These are phyloP conservation scores for Cuculus canorus DNA, from an alignment of 2,797 vertebrate genomes.

Conservation along the genomic window DNA sequence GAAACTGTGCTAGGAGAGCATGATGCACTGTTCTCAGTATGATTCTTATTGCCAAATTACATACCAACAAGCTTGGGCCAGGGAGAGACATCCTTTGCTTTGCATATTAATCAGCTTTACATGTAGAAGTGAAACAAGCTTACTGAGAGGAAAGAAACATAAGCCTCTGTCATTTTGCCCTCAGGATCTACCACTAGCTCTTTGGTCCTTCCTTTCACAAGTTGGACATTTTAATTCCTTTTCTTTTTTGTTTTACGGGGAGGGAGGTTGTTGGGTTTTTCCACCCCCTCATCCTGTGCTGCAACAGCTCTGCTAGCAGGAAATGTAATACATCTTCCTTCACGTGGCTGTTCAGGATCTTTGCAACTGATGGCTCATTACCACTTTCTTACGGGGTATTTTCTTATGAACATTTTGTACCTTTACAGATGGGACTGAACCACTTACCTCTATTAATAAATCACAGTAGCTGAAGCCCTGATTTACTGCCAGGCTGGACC, in stretches of 20 bases:
- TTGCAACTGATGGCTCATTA: neutral
- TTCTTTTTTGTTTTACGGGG: neutral
- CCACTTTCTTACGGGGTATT: neutral
- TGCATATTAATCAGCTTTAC: neutral
- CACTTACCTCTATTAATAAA: neutral
- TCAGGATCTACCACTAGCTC: neutral
- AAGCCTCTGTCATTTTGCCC: neutral
- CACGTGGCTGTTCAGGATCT: neutral
- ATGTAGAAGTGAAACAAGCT: neutral
- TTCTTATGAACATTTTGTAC: neutral
- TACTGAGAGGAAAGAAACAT: neutral
- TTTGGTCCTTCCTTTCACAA: neutral
- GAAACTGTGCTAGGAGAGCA: neutral
- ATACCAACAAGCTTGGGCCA: neutral
- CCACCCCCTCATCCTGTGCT: neutral
- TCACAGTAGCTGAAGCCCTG: neutral
- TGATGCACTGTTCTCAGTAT: neutral
- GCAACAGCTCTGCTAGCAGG: neutral
- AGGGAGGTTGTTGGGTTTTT: no score
- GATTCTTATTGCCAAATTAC: neutral
- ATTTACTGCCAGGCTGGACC: neutral
- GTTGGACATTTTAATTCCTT: neutral
- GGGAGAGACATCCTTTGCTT: neutral
- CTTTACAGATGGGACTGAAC: neutral
- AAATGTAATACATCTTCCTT: neutral